Evolutionary conservation across 2,797 vertebrate species (phyloP).

Genomic region (Psittacula derbiana): DNA sequence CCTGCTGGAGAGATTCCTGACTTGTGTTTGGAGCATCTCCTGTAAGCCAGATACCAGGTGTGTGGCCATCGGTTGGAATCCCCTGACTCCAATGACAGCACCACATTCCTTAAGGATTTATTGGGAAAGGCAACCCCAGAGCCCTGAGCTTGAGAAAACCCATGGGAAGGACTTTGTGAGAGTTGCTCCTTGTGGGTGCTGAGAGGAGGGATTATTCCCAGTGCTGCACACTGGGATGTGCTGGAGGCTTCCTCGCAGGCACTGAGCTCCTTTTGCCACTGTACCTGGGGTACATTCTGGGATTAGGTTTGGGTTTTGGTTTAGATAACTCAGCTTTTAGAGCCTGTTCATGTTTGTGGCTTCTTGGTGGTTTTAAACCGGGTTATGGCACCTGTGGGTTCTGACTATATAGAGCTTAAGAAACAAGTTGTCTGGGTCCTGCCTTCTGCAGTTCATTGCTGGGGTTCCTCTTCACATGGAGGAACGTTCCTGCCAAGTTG

Average conservation of each 20-base stretch:
- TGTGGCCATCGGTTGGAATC: background rate
- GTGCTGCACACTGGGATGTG: rapidly evolving
- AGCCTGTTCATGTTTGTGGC: background rate
- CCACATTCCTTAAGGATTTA: background rate
- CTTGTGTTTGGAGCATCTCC: background rate
- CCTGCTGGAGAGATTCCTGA: rapidly evolving
- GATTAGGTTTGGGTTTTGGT: background rate
- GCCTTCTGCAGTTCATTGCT: background rate
- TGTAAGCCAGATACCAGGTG: rapidly evolving
- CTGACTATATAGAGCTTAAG: background rate
- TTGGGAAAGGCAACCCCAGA: background rate
- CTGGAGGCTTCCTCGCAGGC: background rate
- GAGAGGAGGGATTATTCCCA: background rate
- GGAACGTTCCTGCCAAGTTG: background rate
- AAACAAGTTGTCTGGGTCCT: background rate
- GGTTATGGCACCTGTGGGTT: background rate
- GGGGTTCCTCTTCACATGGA: background rate
- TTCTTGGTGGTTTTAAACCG: background rate
- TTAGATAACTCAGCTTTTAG: background rate
- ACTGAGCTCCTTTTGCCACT: background rate
- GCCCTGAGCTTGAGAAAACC: background rate
- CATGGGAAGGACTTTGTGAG: background rate
- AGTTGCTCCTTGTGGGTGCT: background rate
- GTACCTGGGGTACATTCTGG: background rate
- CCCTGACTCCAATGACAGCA: background rate